Base-by-base conservation (phyloP, 2,113 vertebrate genomes). In the Odocoileus hemionus region DNA sequence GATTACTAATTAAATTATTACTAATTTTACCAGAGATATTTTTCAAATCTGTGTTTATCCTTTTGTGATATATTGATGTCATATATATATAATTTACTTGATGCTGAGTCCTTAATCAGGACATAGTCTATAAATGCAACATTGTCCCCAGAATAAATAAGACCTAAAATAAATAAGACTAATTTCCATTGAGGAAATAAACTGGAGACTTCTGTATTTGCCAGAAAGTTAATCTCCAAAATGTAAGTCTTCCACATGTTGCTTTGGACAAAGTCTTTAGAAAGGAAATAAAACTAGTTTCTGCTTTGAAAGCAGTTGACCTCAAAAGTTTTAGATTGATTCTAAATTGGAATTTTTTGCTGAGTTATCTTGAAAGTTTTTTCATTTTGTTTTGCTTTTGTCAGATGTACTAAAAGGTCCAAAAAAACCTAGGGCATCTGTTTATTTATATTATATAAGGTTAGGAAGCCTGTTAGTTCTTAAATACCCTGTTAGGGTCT, bases 301-400 rank as follows among this genome's bases (percentile, higher is more conserved):
- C 36, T 96, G 47, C 78, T 97, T 89, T 82, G 47, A 91, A 94
- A 64, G 85, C 52, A 78, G 76, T 91, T 97, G 13, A 88, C n/a
- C 58, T 91, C 67, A 26, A 30, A 92, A 92, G 70, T 92, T 86
- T 86, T 92, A 64, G 14, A 89, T 61, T 93, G 90, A 96, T 94
- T 88, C 43, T 84, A 95, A 93, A 93, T 70, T 96, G 74, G 39
- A 60, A 47, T 54, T 86, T 95, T 96, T 88, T 91, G 86, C 96
- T 96, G 96, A 97, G 70, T 86, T 94, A 80, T 97, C 55, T 70
- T 79, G 45, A 93, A 97, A 93, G 86, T 61, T 95, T 92, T 92
- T 96, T 95, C 43, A 84, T 87, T 95, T 91, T 93, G 43, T 90
- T 95, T 83, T 84, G 79, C 28, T 95, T 94, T 87, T 84, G 50